Evolutionary conservation across 2,888 invertebrate genomes (phyloP).

Genomic region (Dorcus hopei): DNA sequence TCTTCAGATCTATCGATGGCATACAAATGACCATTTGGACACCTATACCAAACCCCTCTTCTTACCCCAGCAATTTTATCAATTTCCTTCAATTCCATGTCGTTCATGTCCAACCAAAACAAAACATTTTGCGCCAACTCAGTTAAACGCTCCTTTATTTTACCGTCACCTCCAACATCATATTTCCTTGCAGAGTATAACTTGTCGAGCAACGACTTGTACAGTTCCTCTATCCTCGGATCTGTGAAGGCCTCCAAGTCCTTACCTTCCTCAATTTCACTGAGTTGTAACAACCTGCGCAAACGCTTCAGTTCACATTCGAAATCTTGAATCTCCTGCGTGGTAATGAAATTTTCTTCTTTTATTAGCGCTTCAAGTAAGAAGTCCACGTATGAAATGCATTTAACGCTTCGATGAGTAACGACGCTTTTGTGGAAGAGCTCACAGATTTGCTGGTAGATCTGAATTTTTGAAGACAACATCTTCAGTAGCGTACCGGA

Average conservation of each 20-base stretch:
- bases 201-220: not conserved
- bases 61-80: conserved; percentile 56
- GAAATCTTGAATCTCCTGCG: conserved; percentile 40
- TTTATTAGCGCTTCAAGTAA: conserved; percentile 23
- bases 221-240: not conserved
- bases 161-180: conserved; percentile 9
- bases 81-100: conserved; percentile 54
- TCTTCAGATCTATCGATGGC: conserved; percentile 29
- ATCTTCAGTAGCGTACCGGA: conserved; percentile 9
- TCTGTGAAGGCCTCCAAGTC: not conserved
- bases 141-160: conserved; percentile 22
- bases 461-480: conserved; percentile 25
- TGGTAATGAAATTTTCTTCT: conserved; percentile 29
- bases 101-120: conserved; percentile 35
- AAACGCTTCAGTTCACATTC: conserved; percentile 37
- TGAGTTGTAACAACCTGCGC: conserved; percentile 32
- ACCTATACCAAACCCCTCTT: conserved; percentile 68
- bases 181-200: conserved; percentile 25
- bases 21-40: conserved; percentile 67
- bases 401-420: not conserved
- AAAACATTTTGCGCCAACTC: conserved; percentile 14
- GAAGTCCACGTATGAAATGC: conserved; percentile 23
- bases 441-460: conserved; percentile 26
- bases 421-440: conserved; percentile 12
- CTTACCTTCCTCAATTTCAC: conserved; percentile 6